phyloP scores from a whole-genome alignment of 1,140 invertebrate genomes.

The Caenorhabditis remanei region DNA sequence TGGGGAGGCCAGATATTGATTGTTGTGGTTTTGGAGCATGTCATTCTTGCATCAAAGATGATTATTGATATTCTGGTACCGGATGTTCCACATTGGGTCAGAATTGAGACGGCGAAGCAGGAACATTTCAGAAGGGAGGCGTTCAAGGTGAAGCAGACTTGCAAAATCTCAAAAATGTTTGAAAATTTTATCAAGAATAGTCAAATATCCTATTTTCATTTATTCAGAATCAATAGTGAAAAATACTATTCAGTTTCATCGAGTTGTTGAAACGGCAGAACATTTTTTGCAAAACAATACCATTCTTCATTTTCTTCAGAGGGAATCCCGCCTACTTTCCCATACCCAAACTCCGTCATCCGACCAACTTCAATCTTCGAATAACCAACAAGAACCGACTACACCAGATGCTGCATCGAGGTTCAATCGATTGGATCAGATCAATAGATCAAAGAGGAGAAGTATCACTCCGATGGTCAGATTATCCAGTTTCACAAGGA shows the following conservation, averaged over 20 bases:
- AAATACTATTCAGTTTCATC: no score
- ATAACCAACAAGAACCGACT: neutral
- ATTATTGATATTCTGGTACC: conserved; percentile 88
- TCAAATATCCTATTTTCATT: no score
- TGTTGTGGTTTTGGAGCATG: conserved; percentile 88
- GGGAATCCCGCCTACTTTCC: conserved; percentile 57
- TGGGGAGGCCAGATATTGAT: conserved; percentile 86
- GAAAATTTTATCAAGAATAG: no score
- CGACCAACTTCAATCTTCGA: neutral
- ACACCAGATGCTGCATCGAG: neutral
- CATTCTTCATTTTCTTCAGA: neutral
- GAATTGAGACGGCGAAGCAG: conserved; percentile 80
- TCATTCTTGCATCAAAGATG: conserved; percentile 87
- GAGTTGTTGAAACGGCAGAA: no score
- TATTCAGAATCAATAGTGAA: no score
- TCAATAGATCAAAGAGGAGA: conserved; percentile 34
- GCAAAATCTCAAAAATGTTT: no score
- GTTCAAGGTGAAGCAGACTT: conserved; percentile 78
- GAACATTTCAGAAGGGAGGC: conserved; percentile 81
- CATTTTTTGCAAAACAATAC: neutral
- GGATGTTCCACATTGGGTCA: conserved; percentile 89
- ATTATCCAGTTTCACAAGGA: conserved; percentile 32
- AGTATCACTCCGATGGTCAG: conserved; percentile 62
- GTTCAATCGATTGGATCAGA: conserved; percentile 4
- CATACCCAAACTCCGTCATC: conserved; percentile 14